A percentile compares a stretch with the other conserved stretches of the same genome.
Evolutionary conservation across 2,888 invertebrate species (phyloP).

Genomic region (Masnerella sp.): DNA sequence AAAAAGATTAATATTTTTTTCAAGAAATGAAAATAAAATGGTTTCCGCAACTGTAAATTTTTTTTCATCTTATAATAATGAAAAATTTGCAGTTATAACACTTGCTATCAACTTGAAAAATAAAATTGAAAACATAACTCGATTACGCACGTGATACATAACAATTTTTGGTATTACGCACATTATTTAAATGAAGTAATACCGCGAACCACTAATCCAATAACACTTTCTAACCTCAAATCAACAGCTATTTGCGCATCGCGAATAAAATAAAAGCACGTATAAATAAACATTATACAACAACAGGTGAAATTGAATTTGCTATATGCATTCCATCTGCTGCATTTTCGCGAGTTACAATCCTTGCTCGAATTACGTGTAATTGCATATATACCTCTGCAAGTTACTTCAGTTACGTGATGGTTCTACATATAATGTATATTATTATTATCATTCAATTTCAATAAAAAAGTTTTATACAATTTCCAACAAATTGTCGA

Average conservation of each 20-base stretch:
- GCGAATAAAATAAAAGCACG: conserved; percentile 2
- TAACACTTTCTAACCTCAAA: conserved; percentile 20
- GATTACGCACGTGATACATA: neutral
- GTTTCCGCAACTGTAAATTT: too few relatives aligned
- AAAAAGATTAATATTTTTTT: too few relatives aligned
- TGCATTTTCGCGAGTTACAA: conserved; percentile 10
- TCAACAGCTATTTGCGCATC: conserved; percentile 1
- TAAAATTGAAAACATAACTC: too few relatives aligned
- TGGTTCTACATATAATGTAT: conserved; percentile 13
- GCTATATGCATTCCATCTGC: neutral
- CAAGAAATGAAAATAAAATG: too few relatives aligned
- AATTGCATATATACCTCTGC: conserved; percentile 12
- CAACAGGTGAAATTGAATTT: conserved; percentile 15
- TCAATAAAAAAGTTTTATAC: too few relatives aligned
- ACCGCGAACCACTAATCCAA: conserved; percentile 2
- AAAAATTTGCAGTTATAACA: too few relatives aligned
- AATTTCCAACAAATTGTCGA: conserved; percentile 3
- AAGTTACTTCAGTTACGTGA: conserved; percentile 13
- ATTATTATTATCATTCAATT: conserved; percentile 5
- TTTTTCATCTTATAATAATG: too few relatives aligned
- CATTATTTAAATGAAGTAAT: conserved; percentile 9
- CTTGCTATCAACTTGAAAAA: too few relatives aligned
- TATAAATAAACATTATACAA: conserved; percentile 22
- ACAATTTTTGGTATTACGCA: neutral
- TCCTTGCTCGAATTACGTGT: conserved; percentile 22